Conservation (phyloP, 2,888 invertebrate genomes). For the Mesopsocus fuscifrons region DNA sequence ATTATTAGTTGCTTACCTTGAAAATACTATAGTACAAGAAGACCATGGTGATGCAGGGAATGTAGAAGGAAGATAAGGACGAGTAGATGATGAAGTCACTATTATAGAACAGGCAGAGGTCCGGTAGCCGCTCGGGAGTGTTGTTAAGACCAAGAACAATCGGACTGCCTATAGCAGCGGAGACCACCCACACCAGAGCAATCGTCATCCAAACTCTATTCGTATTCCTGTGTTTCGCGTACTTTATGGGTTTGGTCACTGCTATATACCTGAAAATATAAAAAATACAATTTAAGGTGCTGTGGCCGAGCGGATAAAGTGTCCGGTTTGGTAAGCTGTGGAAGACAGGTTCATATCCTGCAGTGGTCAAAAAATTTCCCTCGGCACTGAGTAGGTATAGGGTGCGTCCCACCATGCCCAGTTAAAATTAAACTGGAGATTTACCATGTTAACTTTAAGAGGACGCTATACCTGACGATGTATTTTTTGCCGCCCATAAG, state of each 20-base stretch:
- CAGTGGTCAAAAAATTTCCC: not conserved
- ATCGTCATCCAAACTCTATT: constrained; percentile 88
- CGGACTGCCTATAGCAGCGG: constrained; percentile 87
- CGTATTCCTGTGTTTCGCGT: constrained; percentile 96
- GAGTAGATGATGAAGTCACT: constrained; percentile 96
- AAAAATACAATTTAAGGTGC: not conserved
- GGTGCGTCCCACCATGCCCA: too few relatives aligned
- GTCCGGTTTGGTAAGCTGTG: too few relatives aligned
- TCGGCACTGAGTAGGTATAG: too few relatives aligned
- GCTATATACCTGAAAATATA: constrained; percentile 75
- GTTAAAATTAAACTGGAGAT: too few relatives aligned
- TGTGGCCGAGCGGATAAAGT: too few relatives aligned
- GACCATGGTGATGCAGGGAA: constrained; percentile 97
- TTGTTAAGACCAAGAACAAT: constrained; percentile 92
- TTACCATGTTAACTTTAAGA: too few relatives aligned
- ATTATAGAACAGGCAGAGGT: constrained; percentile 91
- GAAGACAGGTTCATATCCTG: too few relatives aligned
- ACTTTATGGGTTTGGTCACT: constrained; percentile 96
- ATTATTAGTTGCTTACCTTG: too few relatives aligned
- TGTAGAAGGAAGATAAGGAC: constrained; percentile 95
- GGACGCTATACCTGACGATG: too few relatives aligned
- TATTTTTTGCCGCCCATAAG: too few relatives aligned
- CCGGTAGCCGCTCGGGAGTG: constrained; percentile 63
- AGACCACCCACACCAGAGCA: constrained; percentile 87
- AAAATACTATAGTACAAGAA: constrained; percentile 95